Base-by-base conservation (phyloP, 2,888 invertebrate species). In the Dasypogon diadema region DNA sequence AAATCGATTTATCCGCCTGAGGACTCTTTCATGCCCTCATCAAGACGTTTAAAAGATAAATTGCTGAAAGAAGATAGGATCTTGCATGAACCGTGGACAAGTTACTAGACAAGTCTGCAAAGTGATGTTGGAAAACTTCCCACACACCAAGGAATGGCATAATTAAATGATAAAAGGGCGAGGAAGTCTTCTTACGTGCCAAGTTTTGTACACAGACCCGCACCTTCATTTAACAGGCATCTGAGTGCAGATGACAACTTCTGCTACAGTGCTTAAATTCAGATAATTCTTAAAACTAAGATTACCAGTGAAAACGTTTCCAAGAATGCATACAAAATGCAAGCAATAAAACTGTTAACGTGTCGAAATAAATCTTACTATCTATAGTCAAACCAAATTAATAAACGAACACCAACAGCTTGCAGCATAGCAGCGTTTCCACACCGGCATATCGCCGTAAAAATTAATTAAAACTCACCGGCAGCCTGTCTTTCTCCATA, bases 11-110 rank as follows among this genome's bases (percentile, higher is more conserved):
- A 14, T 21, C 24, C 48, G 24, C 65, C 65, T 68, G 24, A 68
- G 65, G 65, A 48, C 48, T 68, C 22, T 68, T 68, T 26, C 48
- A 48, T 68, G 65, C 65, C 65, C 46, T 26, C 65, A 46, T 68
- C 65, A 48, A 48, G 65, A 48, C 65, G 65, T 68, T 26, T 37
- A 14, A n/a, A 68, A 68, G 65, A 68, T 68, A 68, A 68, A 68
- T 22, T 48, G 48, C 26, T 46, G 48, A 68, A 48, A 34, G 65
- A 46, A 26, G 65, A 68, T 46, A 68, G 65, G 18, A 48, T 48
- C 65, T 68, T 68, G 4, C 14, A 26, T 48, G 65, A 68, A 48
- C 4, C 48, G 22, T n/a, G 24, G 65, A n/a, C 48, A 68, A 48
- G 65, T 26, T 48, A 34, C 48, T 26, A 48, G 65, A 48, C 65